These are phyloP conservation scores for Neostethus bicornis DNA, from an alignment of 2,797 vertebrate genomes.

Conservation along the genomic window DNA sequence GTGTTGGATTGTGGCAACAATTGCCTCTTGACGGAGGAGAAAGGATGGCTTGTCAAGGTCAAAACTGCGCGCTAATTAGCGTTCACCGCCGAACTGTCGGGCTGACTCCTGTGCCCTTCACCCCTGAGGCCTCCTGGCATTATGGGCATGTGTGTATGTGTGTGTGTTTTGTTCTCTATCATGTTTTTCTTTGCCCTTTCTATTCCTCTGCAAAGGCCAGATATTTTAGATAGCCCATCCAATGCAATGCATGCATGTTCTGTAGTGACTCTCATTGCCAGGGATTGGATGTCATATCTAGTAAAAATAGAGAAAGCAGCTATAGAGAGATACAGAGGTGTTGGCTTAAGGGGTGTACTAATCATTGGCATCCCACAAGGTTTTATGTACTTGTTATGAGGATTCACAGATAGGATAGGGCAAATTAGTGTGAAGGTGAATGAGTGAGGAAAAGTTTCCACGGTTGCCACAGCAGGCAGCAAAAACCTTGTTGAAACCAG, in stretches of 20 bases:
- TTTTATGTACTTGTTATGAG: slow-evolving; percentile 76
- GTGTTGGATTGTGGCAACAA: slow-evolving; percentile 66
- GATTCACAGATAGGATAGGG: slow-evolving; percentile 69
- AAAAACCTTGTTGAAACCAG: slow-evolving; percentile 45
- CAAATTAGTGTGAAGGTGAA: slow-evolving; percentile 52
- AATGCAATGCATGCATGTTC: slow-evolving; percentile 51
- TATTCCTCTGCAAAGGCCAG: slow-evolving; percentile 43
- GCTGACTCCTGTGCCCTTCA: slow-evolving; percentile 69
- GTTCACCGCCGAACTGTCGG: slow-evolving; percentile 66
- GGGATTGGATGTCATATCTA: slow-evolving; percentile 71
- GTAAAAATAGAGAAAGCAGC: slow-evolving; percentile 54
- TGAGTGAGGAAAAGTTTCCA: slow-evolving; percentile 41
- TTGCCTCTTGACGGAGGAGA: slow-evolving; percentile 64
- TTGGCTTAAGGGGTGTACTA: slow-evolving; percentile 47
- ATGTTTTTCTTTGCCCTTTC: slow-evolving; percentile 54
- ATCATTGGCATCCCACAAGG: slow-evolving; percentile 69
- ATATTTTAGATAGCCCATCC: slow-evolving; percentile 61
- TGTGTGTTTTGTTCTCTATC: slow-evolving; percentile 60
- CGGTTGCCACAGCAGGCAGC: slow-evolving; percentile 30
- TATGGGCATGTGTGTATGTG: slow-evolving; percentile 28
- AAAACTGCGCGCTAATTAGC: slow-evolving; percentile 74
- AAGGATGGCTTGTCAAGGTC: slow-evolving; percentile 76
- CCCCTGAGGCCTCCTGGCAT: slow-evolving; percentile 61
- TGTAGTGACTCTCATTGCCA: slow-evolving; percentile 55
- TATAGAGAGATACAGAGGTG: slow-evolving; percentile 11